phyloP scores from a whole-genome alignment of 2,797 vertebrate species.

The Acrossocheilus wenchowensis region DNA sequence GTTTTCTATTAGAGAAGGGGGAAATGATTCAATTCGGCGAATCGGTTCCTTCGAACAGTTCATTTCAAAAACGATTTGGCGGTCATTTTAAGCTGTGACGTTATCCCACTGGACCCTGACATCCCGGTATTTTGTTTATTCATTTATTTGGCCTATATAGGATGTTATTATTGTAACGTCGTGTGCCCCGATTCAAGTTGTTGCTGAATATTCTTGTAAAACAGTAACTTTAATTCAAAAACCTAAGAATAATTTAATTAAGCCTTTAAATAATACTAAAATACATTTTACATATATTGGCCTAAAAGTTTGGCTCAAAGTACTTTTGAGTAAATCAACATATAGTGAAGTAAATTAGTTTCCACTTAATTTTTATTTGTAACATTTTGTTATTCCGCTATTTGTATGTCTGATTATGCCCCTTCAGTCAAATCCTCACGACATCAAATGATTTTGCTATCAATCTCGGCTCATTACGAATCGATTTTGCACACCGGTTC shows the following conservation, averaged over 20 bases:
- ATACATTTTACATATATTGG: background rate
- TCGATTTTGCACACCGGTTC: background rate
- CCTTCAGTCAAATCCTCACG: background rate
- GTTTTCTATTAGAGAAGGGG: background rate
- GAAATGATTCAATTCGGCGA: background rate
- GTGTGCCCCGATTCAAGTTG: background rate
- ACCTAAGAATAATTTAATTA: no score
- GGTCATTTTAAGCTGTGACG: background rate
- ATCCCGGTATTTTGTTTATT: background rate
- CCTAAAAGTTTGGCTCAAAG: background rate
- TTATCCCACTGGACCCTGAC: background rate
- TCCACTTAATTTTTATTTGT: background rate
- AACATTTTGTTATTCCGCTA: background rate
- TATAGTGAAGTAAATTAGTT: background rate
- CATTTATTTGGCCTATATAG: no score
- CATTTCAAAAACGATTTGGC: background rate
- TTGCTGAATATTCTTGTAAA: background rate
- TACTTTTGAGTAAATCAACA: background rate
- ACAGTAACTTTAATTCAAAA: background rate
- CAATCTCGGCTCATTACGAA: no score
- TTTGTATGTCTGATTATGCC: background rate
- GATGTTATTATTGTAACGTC: background rate
- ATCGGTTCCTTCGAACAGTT: conserved; percentile 25
- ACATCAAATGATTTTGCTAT: no score
- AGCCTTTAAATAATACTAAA: background rate